Base-by-base conservation (phyloP, 2,113 vertebrate genomes). In the Cepphus grylle region DNA sequence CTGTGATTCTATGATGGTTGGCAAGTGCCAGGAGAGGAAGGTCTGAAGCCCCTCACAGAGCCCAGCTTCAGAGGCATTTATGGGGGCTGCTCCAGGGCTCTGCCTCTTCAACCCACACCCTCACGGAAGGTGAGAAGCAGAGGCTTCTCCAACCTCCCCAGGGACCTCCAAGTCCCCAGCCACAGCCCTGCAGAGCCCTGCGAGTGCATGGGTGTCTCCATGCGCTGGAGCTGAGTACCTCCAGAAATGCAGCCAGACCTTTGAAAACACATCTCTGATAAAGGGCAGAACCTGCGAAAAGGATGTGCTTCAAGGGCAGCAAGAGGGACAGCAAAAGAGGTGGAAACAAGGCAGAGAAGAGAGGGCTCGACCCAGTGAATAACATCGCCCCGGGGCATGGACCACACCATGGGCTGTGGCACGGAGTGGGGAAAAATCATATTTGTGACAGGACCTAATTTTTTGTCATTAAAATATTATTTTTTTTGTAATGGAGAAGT, bases 361-460 rank as follows among this genome's bases (percentile, higher is more conserved):
- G 40, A 12, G 9, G 9, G 29, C 50, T 63, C 7, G 50, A 23
- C 26, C 30, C 55, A 8, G 4, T 6, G 47, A 40, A 17, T 26
- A 11, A 2, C 62, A 38, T 9, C 8, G 1, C 27, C 14, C 53
- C 3, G 6, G n/a, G 59, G 15, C 12, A 14, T 0, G 10, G 3
- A 1, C 16, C 1, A 3, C 42, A 22, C 26, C 19, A 8, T 5
- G 38, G 25, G 47, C 78, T 27, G 9, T 4, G 25, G 36, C 42
- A 34, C 0, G 0, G 38, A 78, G 26, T 9, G 40, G 13, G 9
- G 5, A 27, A 47, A 34, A 15, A 19, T 30, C 5, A 0, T 45
- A 15, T 52, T 36, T 2, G 1, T 59, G 67, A 47, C 70, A 76
- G 49, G 15, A 32, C 23, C 11, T 21, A 12, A 15, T 67, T 56